Conservation (phyloP, 2,113 vertebrate genomes). For the Chaetura pelagica region DNA sequence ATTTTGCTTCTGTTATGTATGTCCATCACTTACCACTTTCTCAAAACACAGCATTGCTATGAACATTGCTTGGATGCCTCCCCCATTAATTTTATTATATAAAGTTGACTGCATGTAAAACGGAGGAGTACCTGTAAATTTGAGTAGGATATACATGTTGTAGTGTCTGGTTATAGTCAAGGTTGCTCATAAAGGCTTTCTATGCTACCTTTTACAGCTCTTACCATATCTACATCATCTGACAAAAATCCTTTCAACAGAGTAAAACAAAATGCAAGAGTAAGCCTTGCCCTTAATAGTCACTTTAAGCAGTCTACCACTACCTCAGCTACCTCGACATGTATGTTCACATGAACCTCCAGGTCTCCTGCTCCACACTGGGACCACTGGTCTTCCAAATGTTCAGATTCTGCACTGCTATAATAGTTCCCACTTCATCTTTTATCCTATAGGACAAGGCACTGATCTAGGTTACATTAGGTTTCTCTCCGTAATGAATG, state of each 20-base stretch:
- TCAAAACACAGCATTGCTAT: neutral
- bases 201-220: neutral
- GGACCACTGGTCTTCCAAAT: neutral
- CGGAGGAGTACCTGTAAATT: neutral
- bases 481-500: neutral
- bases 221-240: neutral
- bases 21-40: neutral
- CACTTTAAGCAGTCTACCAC: neutral
- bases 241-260: neutral
- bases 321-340: neutral
- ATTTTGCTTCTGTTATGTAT: neutral
- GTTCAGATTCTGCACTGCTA: neutral
- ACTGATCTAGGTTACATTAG: neutral
- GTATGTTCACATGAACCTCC: neutral
- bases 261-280: neutral
- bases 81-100: neutral
- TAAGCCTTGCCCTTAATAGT: neutral
- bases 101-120: neutral
- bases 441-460: neutral
- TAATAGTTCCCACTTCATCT: neutral
- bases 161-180: neutral
- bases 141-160: neutral
- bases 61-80: neutral
- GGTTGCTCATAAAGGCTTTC: neutral
- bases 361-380: neutral